These are phyloP conservation scores for Tromatobia lineatoria DNA, from an alignment of 2,888 invertebrate species.

Conservation along the genomic window DNA sequence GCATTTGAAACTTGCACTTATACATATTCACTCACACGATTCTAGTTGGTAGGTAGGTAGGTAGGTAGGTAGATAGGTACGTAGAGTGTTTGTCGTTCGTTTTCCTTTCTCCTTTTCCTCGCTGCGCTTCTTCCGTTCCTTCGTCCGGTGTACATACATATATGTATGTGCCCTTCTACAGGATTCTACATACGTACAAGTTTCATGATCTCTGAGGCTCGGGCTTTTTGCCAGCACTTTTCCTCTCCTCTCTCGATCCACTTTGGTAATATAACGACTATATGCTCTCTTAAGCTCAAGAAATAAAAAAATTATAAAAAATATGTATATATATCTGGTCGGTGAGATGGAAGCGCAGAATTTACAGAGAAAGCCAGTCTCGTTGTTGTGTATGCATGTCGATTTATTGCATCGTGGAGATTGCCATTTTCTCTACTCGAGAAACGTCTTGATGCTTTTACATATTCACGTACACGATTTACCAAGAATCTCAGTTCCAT, in stretches of 20 bases:
- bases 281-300: no score
- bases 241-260: neutral
- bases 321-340: neutral
- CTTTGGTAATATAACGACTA: no score
- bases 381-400: neutral
- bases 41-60: slow-evolving; percentile 30
- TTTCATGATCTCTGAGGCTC: neutral
- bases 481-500: slow-evolving; percentile 11
- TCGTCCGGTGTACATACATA: slow-evolving; percentile 10
- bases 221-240: neutral
- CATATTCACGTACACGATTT: slow-evolving; percentile 59
- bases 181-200: slow-evolving; percentile 33
- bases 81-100: slow-evolving; percentile 27
- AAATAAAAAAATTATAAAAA: neutral
- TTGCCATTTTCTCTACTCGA: slow-evolving; percentile 45
- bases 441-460: slow-evolving; percentile 40
- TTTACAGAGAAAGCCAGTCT: slow-evolving; percentile 49
- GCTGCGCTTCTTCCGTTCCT: slow-evolving; percentile 27
- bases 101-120: slow-evolving; percentile 24
- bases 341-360: neutral
- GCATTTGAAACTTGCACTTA: slow-evolving; percentile 59
- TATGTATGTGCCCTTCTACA: slow-evolving; percentile 1
- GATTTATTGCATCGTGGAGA: slow-evolving; percentile 14
- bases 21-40: slow-evolving; percentile 65
- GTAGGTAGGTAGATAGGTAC: slow-evolving; percentile 2